These are phyloP conservation scores for Andinoacara biseriatus DNA, from an alignment of 2,113 vertebrate genomes.

Conservation along the genomic window DNA sequence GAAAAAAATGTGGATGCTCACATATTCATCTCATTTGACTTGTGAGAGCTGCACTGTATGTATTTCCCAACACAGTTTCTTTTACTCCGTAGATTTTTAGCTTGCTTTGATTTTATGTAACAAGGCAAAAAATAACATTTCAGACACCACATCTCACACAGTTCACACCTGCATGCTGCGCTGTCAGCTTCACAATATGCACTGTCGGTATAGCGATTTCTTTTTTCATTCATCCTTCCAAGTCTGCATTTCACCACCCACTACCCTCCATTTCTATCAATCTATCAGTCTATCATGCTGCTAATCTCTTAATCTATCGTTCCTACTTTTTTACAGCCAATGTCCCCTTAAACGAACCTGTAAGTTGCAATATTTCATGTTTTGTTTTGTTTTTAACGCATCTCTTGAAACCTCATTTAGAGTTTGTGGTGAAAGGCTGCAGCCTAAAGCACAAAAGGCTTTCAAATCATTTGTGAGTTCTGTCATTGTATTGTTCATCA, in stretches of 20 bases:
- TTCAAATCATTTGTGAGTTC: constrained; percentile 41
- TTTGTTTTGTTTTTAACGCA: constrained; percentile 14
- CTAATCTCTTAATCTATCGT: constrained; percentile 6
- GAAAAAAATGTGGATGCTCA: neutral
- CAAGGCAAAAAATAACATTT: constrained; percentile 19
- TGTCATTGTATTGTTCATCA: constrained; percentile 4
- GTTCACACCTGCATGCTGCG: constrained; percentile 51
- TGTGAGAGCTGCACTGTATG: neutral
- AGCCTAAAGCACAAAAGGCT: constrained; percentile 66
- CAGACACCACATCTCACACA: constrained; percentile 40
- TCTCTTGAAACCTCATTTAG: constrained; percentile 56
- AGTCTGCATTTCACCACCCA: neutral
- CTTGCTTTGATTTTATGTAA: constrained; percentile 30
- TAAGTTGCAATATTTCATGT: neutral
- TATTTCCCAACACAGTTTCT: neutral
- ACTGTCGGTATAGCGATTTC: neutral
- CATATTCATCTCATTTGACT: constrained; percentile 25
- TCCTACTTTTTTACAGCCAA: neutral
- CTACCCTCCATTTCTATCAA: neutral
- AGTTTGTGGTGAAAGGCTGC: constrained; percentile 38
- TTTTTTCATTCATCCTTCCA: neutral
- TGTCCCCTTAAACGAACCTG: constrained; percentile 21
- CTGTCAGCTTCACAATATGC: constrained; percentile 20
- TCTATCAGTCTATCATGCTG: constrained; percentile 11
- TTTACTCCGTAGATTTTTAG: constrained; percentile 12